These are phyloP conservation scores for Eugnorisma glareosa DNA, from an alignment of 2,888 invertebrate species.

Conservation along the genomic window DNA sequence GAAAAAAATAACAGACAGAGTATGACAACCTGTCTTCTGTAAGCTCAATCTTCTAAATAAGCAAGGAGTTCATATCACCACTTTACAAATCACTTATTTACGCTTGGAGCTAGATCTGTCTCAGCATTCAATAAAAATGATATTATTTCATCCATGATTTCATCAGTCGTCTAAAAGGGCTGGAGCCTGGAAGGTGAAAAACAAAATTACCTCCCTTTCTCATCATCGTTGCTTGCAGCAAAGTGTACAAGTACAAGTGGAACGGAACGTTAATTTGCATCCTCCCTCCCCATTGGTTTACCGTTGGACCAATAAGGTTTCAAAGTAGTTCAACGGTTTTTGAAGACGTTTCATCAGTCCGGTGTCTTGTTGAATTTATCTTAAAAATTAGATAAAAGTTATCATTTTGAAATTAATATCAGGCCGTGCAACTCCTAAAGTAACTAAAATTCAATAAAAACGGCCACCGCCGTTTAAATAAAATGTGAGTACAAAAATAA, in stretches of 20 bases:
- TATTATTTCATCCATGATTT: too few relatives aligned
- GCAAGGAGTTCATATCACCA: too few relatives aligned
- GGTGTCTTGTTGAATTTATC: conserved; percentile 82
- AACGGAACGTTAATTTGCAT: conserved; percentile 71
- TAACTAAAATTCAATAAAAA: conserved; percentile 74
- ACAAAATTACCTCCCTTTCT: not conserved
- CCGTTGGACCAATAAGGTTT: conserved; percentile 77
- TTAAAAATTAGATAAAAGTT: conserved; percentile 78
- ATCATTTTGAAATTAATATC: conserved; percentile 71
- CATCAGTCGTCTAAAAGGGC: not conserved
- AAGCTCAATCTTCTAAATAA: too few relatives aligned
- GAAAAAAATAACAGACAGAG: too few relatives aligned
- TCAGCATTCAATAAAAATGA: not conserved
- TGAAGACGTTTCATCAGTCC: conserved; percentile 83
- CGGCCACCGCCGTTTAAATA: conserved; percentile 81
- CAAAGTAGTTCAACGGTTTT: conserved; percentile 87
- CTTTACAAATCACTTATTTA: not conserved
- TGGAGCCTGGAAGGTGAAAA: not conserved
- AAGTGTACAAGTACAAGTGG: too few relatives aligned
- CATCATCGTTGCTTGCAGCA: not conserved
- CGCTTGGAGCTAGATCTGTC: not conserved
- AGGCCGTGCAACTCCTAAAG: conserved; percentile 75
- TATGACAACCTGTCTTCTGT: too few relatives aligned
- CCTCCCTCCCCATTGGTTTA: conserved; percentile 76
- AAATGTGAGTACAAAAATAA: conserved; percentile 79